phyloP scores from a whole-genome alignment of 2,113 vertebrate species.

The Callipepla squamata region DNA sequence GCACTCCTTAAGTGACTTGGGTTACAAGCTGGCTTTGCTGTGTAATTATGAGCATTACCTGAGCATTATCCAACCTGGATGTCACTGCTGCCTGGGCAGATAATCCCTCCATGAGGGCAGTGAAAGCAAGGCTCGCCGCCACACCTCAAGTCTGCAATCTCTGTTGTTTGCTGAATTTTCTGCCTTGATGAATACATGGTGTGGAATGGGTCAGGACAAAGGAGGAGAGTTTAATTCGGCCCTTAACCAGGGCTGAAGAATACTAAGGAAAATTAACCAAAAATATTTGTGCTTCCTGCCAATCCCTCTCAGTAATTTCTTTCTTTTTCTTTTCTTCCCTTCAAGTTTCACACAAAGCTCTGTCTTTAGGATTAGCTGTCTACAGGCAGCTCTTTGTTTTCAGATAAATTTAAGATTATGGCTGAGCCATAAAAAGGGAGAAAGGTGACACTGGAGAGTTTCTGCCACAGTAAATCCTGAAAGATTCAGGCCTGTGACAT shows the following conservation, averaged over 20 bases:
- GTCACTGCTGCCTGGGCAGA: neutral
- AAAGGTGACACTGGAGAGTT: constrained; percentile 68
- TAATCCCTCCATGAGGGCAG: neutral
- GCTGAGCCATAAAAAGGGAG: constrained; percentile 45
- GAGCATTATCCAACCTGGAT: constrained; percentile 8
- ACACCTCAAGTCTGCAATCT: neutral
- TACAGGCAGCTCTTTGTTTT: constrained; percentile 80
- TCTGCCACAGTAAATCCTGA: constrained; percentile 41
- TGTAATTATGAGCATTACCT: constrained; percentile 35
- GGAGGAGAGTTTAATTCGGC: neutral
- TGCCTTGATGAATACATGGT: neutral
- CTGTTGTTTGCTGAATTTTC: neutral
- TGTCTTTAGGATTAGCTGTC: constrained; percentile 64
- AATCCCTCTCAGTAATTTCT: constrained; percentile 39
- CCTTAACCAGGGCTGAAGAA: constrained; percentile 3
- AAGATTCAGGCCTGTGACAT: constrained; percentile 23
- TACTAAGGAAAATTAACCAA: constrained; percentile 26
- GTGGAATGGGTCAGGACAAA: neutral
- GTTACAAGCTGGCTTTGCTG: constrained; percentile 7
- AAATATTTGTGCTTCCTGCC: constrained; percentile 61
- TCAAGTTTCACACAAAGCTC: constrained; percentile 72
- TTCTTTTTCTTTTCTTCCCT: neutral
- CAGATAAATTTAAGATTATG: constrained; percentile 65
- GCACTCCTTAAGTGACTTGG: neutral
- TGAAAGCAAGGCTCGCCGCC: neutral